Conservation (phyloP, 1,140 invertebrate species). For the Drosophila equinoxialis region DNA sequence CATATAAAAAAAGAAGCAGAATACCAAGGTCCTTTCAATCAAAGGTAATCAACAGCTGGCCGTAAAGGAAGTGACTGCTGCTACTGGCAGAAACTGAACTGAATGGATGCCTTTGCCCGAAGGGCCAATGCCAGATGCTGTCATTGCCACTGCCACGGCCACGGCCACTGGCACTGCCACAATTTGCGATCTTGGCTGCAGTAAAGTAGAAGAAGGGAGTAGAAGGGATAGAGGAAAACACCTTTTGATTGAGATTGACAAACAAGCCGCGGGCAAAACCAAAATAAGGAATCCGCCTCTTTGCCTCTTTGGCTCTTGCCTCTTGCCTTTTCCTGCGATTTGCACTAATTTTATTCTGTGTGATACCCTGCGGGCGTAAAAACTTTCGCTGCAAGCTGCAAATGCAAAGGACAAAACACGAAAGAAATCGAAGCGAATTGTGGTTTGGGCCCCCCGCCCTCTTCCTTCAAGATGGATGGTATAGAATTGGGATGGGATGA, state of each 20-base stretch:
- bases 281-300: conserved; percentile 21
- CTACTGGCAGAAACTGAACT: conserved; percentile 21
- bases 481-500: neutral
- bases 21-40: conserved; percentile 17
- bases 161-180: neutral
- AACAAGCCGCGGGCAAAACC: conserved; percentile 51
- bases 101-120: conserved; percentile 35
- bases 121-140: conserved; percentile 47
- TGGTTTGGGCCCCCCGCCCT: neutral
- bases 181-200: conserved; percentile 2
- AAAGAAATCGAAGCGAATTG: neutral
- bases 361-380: conserved; percentile 41
- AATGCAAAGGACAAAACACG: conserved; percentile 10
- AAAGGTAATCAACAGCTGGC: conserved; percentile 74
- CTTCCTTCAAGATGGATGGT: neutral
- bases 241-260: conserved; percentile 59
- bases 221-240: neutral
- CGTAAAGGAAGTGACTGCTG: conserved; percentile 71
- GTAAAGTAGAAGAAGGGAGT: too few species aligned
- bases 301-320: neutral
- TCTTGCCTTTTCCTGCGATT: conserved; percentile 37
- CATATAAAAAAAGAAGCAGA: neutral
- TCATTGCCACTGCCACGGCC: neutral
- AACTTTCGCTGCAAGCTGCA: conserved; percentile 65
- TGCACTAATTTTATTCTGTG: conserved; percentile 39